A percentile compares a stretch with the other conserved stretches of the same genome.
Evolutionary conservation across 1,140 invertebrate species (phyloP).

Genomic region (Triops longicaudatus): DNA sequence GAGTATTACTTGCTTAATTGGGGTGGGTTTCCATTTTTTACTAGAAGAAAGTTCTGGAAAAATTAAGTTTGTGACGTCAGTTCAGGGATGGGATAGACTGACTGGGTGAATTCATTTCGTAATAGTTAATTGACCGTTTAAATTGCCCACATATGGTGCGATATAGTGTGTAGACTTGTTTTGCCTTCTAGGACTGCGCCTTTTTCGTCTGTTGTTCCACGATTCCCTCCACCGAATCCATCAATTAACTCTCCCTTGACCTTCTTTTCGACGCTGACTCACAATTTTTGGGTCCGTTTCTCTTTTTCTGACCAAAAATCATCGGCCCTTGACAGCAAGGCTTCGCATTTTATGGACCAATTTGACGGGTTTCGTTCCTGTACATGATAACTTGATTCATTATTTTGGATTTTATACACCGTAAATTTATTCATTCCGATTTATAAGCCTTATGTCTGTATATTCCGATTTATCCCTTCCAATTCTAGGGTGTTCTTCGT

Average conservation of each 20-base stretch:
- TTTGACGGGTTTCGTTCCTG: too few species aligned
- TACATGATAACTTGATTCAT: too few species aligned
- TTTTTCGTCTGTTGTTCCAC: not conserved
- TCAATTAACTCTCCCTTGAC: not conserved
- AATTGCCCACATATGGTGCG: conserved; percentile 3
- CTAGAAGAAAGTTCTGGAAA: too few species aligned
- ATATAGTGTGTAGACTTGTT: not conserved
- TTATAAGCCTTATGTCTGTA: too few species aligned
- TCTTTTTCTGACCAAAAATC: not conserved
- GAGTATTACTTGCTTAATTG: too few species aligned
- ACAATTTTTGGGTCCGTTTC: not conserved
- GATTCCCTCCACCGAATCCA: not conserved
- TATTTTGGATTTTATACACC: too few species aligned
- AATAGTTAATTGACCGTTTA: not conserved
- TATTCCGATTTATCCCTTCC: too few species aligned
- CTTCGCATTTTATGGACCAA: not conserved
- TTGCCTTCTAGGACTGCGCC: not conserved
- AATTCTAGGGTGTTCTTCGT: too few species aligned
- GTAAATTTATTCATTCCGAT: too few species aligned
- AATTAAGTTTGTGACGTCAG: not conserved
- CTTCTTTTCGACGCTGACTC: not conserved
- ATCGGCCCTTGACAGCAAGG: not conserved
- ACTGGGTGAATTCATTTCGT: not conserved
- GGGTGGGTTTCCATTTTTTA: too few species aligned
- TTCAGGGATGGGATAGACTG: not conserved